phyloP scores from a whole-genome alignment of 2,888 invertebrate genomes.

The Prenolepis imparis region DNA sequence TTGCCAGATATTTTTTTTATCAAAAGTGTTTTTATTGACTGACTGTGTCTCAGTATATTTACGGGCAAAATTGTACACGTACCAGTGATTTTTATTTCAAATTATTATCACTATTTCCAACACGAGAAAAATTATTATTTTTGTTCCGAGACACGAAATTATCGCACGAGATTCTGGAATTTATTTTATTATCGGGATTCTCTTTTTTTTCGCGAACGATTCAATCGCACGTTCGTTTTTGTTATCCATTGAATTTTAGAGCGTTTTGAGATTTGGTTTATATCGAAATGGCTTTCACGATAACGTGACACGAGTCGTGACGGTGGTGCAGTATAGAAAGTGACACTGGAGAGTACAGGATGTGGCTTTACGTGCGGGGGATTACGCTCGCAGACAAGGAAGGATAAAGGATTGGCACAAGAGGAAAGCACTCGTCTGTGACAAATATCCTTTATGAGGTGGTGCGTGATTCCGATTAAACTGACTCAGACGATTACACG shows the following conservation, averaged over 20 bases:
- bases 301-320: constrained; percentile 11
- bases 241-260: neutral
- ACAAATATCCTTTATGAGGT: constrained; percentile 69
- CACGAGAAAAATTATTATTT: neutral
- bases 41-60: neutral
- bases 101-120: neutral
- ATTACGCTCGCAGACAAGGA: constrained; percentile 32
- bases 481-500: constrained; percentile 12
- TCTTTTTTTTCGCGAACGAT: neutral
- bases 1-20: constrained; percentile 28
- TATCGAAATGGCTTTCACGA: neutral
- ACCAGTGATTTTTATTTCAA: constrained; percentile 3
- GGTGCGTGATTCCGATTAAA: constrained; percentile 68
- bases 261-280: constrained; percentile 1
- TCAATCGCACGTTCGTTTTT: neutral
- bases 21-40: neutral
- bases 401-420: constrained; percentile 53
- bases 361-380: neutral
- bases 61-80: neutral
- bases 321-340: neutral
- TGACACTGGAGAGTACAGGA: neutral
- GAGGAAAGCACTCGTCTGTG: constrained; percentile 43
- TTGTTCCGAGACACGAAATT: neutral
- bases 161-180: neutral
- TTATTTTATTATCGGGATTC: neutral